Evolutionary conservation across 2,113 vertebrate species (phyloP).

Genomic region (Phocoena sinus): DNA sequence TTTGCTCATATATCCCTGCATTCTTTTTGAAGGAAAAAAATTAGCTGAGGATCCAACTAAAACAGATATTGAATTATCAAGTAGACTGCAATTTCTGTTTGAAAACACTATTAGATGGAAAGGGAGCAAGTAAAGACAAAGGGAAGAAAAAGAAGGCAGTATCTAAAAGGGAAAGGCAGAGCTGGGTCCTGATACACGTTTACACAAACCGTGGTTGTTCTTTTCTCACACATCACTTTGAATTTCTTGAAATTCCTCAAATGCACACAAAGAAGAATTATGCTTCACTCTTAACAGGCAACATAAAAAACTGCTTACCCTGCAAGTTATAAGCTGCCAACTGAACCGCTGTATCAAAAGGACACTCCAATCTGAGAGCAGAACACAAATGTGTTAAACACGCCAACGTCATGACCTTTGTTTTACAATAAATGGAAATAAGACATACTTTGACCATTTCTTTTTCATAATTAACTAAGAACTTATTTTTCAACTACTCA

Average conservation of each 20-base stretch:
- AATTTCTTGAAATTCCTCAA: constrained; percentile 14
- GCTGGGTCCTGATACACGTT: not conserved
- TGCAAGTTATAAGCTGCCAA: constrained; percentile 94
- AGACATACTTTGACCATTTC: not conserved
- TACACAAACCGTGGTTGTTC: not conserved
- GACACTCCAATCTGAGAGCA: constrained; percentile 90
- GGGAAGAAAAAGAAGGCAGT: not conserved
- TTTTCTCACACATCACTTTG: not conserved
- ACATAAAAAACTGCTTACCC: constrained; percentile 81
- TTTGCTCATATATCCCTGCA: constrained; percentile 62
- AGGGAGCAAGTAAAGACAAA: not conserved
- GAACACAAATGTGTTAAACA: constrained; percentile 46
- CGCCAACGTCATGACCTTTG: constrained; percentile 26
- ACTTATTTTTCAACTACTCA: constrained; percentile 28
- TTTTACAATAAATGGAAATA: constrained; percentile 31
- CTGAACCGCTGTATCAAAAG: constrained; percentile 93
- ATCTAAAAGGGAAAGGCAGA: constrained; percentile 3
- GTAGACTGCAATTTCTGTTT: not conserved
- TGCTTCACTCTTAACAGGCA: not conserved
- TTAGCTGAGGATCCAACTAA: constrained; percentile 50
- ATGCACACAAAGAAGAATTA: not conserved
- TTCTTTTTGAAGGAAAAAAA: constrained; percentile 51
- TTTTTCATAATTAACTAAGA: not conserved
- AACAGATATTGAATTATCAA: not conserved
- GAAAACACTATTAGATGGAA: not conserved